A percentile compares a stretch with the other conserved stretches of the same genome.
phyloP scores from a whole-genome alignment of 2,113 vertebrate genomes.

The Cynopterus brachyotis region DNA sequence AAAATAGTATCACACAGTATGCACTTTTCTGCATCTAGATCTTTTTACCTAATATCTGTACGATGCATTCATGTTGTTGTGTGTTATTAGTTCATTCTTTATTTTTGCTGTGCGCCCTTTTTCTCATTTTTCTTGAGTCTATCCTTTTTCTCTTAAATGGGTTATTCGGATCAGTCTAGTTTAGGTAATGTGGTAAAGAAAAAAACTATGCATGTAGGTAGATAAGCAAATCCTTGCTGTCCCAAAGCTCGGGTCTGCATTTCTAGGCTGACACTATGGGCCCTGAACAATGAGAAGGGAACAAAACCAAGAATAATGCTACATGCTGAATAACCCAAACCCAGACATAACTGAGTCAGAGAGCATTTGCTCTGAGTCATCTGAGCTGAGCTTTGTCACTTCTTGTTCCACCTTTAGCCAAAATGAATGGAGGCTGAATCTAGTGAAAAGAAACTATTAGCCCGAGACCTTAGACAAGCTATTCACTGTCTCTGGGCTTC shows the following conservation, averaged over 20 bases:
- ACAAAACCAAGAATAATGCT: background rate
- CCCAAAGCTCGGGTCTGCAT: background rate
- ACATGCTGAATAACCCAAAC: background rate
- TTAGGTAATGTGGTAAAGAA: background rate
- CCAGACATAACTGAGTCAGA: background rate
- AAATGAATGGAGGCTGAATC: background rate
- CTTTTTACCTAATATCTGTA: background rate
- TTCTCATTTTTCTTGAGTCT: background rate
- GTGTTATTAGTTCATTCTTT: background rate
- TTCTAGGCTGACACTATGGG: background rate
- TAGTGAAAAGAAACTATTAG: background rate
- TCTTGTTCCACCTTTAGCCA: background rate
- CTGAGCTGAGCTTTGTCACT: no score
- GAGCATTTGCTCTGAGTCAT: background rate
- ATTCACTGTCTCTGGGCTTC: background rate
- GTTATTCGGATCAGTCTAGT: background rate
- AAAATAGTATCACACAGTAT: background rate
- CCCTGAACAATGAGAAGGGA: background rate
- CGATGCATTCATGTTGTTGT: background rate
- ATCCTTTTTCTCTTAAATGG: background rate
- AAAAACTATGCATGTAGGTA: background rate
- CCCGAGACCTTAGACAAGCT: background rate
- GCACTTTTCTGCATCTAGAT: background rate
- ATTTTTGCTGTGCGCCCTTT: background rate
- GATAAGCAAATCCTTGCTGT: background rate